A percentile compares a stretch with the other conserved stretches of the same genome.
These are phyloP conservation scores for Sanderia malayensis DNA, from an alignment of 30 jellyfish, hydroid and myxozoan genomes.

Conservation along the genomic window DNA sequence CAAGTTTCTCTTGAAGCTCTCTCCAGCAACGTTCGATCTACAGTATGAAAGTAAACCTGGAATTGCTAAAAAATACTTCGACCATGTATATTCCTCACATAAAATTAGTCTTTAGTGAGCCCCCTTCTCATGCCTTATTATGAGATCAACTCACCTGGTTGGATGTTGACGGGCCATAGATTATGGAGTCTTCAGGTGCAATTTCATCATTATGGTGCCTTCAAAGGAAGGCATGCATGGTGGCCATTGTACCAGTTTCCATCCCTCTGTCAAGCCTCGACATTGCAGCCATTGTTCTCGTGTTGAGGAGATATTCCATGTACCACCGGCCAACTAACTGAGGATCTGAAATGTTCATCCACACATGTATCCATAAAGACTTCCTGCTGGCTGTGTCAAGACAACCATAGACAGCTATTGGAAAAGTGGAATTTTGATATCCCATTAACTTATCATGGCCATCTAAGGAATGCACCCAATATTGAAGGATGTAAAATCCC, in stretches of 20 bases:
- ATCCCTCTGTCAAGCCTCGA: slow-evolving; percentile 39
- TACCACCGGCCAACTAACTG: slow-evolving; percentile 27
- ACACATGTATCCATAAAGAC: not conserved
- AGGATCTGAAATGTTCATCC: slow-evolving; percentile 37
- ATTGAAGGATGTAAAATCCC: not conserved
- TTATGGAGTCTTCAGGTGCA: slow-evolving; percentile 24
- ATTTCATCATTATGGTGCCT: not conserved
- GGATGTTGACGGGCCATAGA: slow-evolving; percentile 35
- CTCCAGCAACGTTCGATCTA: not conserved
- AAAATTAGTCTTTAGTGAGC: not conserved
- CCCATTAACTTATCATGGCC: slow-evolving; percentile 24
- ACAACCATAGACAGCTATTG: slow-evolving; percentile 49
- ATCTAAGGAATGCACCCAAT: too few species aligned
- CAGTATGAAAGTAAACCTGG: not conserved
- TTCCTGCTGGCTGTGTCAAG: slow-evolving; percentile 38
- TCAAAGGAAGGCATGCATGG: slow-evolving; percentile 21
- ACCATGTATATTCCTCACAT: not conserved
- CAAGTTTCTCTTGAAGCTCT: not conserved
- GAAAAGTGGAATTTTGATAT: slow-evolving; percentile 44
- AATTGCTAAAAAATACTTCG: too few species aligned
- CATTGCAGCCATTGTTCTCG: not conserved
- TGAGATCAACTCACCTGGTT: not conserved
- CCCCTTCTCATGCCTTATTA: not conserved
- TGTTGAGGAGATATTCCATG: slow-evolving; percentile 17
- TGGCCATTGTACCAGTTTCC: too few species aligned